Base-by-base conservation (phyloP, 2,888 invertebrate species). In the Leptinotarsa haldemani region DNA sequence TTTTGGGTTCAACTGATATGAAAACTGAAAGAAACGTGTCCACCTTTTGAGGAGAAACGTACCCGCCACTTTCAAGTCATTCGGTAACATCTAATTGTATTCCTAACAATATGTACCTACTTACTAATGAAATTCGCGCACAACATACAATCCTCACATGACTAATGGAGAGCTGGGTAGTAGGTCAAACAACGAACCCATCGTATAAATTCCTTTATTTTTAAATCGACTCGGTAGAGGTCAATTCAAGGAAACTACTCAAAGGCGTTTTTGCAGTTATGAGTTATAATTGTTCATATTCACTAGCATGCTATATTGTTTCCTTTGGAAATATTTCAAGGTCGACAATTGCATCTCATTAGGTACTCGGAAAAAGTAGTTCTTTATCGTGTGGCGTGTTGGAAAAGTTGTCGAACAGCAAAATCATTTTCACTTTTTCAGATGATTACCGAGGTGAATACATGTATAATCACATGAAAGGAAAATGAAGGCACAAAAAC, bases 121-220 rank as follows among this genome's bases (percentile, higher is more conserved):
- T 61, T 40, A 30, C 61, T 40, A 7, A 16, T 40, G 4, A 61
- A 30, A 30, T 61, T 18, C 61, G 30, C 30, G 18, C n/a, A n/a
- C 61, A 61, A 16, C 16, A 16, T n/a, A 61, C 30, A 18, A 61
- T 30, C 16, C 18, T 16, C 40, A 40, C n/a, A 40, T 40, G 61
- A 61, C 56, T 56, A 56, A 61, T 61, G 16, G 61, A 30, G 61
- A 61, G 61, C 61, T 61, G 40, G 12, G 40, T 61, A 61, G 61
- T 61, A 61, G 61, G 61, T 61, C 61, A 61, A 15, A 30, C 61
- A 5, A 40, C 61, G 40, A 61, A 61, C 61, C n/a, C 22, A 61
- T 61, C 61, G 56, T n/a, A 30, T 25, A 40, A 16, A 61, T 61
- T 61, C 30, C 18, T 61, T 12, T 40, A n/a, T 30, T 25, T 40